Base-by-base conservation (phyloP, 2,888 invertebrate species). In the Apoda limacodes region DNA sequence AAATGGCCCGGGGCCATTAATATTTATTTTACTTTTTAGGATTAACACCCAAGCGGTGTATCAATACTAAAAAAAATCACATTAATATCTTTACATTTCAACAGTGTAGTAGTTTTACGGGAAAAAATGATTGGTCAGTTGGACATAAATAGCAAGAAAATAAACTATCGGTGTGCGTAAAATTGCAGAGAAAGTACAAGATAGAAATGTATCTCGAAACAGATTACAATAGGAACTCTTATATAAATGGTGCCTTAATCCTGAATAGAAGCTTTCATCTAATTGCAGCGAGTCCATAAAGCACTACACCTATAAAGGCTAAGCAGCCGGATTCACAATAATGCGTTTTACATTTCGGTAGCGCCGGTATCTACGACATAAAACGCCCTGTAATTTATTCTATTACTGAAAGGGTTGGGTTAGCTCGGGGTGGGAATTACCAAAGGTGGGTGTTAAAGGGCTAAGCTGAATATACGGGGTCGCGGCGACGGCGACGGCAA, bases 381-480 rank as follows among this genome's bases (percentile, higher is more conserved):
- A 80, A 80, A 75, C 70, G 78, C 71, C 66, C 65, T 72, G 76
- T 78, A 80, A 80, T 80, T 78, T 80, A 80, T 80, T 80, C 80
- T 80, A 80, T 76, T 80, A 76, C 78, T 76, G 78, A 80, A 80
- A 80, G 78, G 80, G 80, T 78, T 60, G 72, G 69, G 71, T 60
- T 59, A 62, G 57, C 55, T 54, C 61, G 59, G 75, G 78, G 78
- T 75, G 78, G 78, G 78, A 75, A 76, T 80, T 78, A 76, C 78
- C 76, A 74, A 75, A 78, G 78, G 80, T 80, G 80, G 80, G 78
- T 76, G 80, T 70, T 78, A 80, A 78, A 80, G 80, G 80, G 80
- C 78, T 80, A 78, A 80, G 78, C 78, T 66, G 68, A 71, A 76
- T 75, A 71, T 76, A 76, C 78, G 75, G 72, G 74, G 71, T 64